Base-by-base conservation (phyloP, 2,888 invertebrate genomes). In the Eugnorisma glareosa region DNA sequence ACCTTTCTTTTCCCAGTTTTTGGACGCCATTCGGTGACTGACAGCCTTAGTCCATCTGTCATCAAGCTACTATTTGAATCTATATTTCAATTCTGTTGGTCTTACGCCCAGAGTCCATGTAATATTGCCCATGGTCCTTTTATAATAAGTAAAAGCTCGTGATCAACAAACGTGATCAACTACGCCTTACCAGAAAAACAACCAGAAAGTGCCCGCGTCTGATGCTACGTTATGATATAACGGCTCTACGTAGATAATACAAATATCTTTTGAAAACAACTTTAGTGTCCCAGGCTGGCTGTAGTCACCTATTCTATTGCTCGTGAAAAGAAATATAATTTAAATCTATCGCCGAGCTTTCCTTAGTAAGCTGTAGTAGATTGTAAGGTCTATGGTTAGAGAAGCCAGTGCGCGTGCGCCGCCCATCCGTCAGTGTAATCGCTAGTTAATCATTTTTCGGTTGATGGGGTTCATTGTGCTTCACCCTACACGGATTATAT, bases 361-460 rank as follows among this genome's bases (percentile, higher is more conserved):
- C 24, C 1, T 51, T 43, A 43, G 15, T 7, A 64, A 68, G 51
- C 40, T 92, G 82, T 86, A 78, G 45, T 67, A 82, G 72, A 85
- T 89, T 89, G 2, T 13, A 80, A 87, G 57, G 73, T 94, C 96
- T 96, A 85, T 94, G 92, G 91, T 64, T 75, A 90, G 93, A 90
- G 96, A 96, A 96, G 96, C 96, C 96, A 93, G 92, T 93, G 95
- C 93, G 93, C 93, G 92, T 91, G 92, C 93, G 94, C 93, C 93
- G 92, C 94, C 95, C 96, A 95, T 96, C 94, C 96, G 95, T 96
- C 96, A 96, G 93, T 93, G 90, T 96, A 96, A 96, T 96, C 95
- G 96, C 92, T 95, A 95, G 95, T 96, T 96, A 96, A 96, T 96
- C 95, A 96, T 96, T 96, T 95, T 96, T 96, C 96, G 95, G 96